Percentiles rank a stretch among this genome's conserved stretches.
phyloP scores from a whole-genome alignment of 2,888 invertebrate genomes.

The Hemaris fuciformis region DNA sequence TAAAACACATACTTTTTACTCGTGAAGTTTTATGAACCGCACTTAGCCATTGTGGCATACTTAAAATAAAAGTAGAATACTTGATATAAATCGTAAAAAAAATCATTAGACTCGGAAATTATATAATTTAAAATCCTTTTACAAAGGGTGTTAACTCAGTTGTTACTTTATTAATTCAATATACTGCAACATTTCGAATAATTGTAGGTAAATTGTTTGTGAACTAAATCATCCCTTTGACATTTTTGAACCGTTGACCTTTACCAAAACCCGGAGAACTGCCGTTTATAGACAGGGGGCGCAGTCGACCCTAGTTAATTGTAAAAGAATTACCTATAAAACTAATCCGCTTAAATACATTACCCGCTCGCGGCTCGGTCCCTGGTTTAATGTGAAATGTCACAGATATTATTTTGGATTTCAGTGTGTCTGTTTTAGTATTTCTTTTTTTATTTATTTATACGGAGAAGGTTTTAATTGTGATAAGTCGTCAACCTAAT shows the following conservation, averaged over 20 bases:
- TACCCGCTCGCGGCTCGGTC: background rate
- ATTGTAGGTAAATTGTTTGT: background rate
- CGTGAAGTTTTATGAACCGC: too few species aligned
- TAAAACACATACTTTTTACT: too few species aligned
- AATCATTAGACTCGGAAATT: too few species aligned
- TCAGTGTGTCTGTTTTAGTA: too few species aligned
- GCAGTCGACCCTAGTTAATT: background rate
- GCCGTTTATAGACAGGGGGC: background rate
- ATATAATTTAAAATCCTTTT: too few species aligned
- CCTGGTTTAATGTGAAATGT: too few species aligned
- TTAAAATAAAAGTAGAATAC: too few species aligned
- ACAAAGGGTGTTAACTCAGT: background rate
- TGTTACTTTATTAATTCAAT: background rate
- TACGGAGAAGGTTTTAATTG: too few species aligned
- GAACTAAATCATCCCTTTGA: background rate
- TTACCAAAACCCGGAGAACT: constrained; percentile 13
- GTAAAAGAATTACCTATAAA: background rate
- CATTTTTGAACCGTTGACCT: constrained; percentile 20
- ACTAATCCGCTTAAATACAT: background rate
- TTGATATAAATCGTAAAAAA: too few species aligned
- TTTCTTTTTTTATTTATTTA: too few species aligned
- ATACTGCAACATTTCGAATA: background rate
- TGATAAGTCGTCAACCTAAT: too few species aligned
- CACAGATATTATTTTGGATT: background rate
- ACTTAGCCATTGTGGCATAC: too few species aligned